Base-by-base conservation (phyloP, 2,888 invertebrate genomes). In the Melieria picta region DNA sequence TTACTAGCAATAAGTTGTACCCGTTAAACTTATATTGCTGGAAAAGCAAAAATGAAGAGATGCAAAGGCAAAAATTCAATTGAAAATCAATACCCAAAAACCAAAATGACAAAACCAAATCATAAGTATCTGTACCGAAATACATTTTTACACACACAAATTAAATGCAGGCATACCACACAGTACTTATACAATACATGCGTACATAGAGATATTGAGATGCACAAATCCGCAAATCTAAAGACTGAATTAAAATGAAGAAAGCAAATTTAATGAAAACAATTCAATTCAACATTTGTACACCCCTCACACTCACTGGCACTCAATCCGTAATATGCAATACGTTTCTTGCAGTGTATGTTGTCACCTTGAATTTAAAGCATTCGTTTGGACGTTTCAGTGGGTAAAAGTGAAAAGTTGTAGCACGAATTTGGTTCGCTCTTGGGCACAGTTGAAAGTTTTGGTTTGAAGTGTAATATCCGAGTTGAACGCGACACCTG, bases 201-300 rank as follows among this genome's bases (percentile, higher is more conserved):
- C 43, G 11, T 42, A 58, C 58, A 62, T 62, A 45, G 42, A 30
- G 55, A 55, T 67, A 67, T 67, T 60, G 67, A 67, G 61, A 81
- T 83, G 83, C 84, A 84, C 83, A 84, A 83, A 80, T 81, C 84
- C 83, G 83, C 81, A 81, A 84, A 83, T 82, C 82, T 81, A 81
- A 84, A 83, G 83, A 83, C 83, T 83, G 83, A 83, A 80, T 75
- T 76, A 76, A 74, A 69, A 69, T 64, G 65, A 70, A 52, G 67
- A 67, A 67, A 58, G 61, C 60, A 67, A 67, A 67, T 45, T 61
- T 67, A 48, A 63, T 50, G 56, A 52, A 52, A 60, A 61, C 61
- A 60, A 52, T 60, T 60, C 30, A 52, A 50, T 52, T 16, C 60
- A 67, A 67, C 16, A 58, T 58, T 43, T 42, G 61, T 67, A 61